Conservation (phyloP, 2,113 vertebrate genomes). For the Mustela lutreola region DNA sequence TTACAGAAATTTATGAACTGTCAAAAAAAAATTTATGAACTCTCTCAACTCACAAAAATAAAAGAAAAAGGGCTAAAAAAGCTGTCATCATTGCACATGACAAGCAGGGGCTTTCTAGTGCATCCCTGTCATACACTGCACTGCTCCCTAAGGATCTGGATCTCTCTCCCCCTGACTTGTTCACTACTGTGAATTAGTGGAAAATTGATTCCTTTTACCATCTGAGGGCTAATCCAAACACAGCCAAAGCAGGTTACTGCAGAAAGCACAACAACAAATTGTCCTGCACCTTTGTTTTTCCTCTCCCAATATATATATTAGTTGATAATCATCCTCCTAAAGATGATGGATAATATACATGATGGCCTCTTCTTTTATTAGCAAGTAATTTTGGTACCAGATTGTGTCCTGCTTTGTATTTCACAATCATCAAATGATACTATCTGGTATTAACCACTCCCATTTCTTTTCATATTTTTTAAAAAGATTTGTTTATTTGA, state of each 20-base stretch:
- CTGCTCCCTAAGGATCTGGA: background rate
- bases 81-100: background rate
- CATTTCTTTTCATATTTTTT: background rate
- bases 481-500: background rate
- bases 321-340: background rate
- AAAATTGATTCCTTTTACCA: background rate
- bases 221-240: background rate
- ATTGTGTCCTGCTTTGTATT: background rate
- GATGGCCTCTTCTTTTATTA: background rate
- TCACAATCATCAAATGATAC: background rate
- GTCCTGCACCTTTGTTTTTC: background rate
- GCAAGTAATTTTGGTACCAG: background rate
- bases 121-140: background rate
- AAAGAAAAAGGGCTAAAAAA: background rate
- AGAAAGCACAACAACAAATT: background rate
- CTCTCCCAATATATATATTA: background rate
- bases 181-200: background rate
- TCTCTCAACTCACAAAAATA: conserved; percentile 7
- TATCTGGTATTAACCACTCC: background rate
- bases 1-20: conserved; percentile 3
- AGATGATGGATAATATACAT: background rate
- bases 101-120: background rate
- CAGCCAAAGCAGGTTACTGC: background rate
- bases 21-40: conserved; percentile 27
- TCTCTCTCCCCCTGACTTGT: background rate